These are phyloP conservation scores for Brenthis hecate DNA, from an alignment of 2,888 invertebrate species.

Conservation along the genomic window DNA sequence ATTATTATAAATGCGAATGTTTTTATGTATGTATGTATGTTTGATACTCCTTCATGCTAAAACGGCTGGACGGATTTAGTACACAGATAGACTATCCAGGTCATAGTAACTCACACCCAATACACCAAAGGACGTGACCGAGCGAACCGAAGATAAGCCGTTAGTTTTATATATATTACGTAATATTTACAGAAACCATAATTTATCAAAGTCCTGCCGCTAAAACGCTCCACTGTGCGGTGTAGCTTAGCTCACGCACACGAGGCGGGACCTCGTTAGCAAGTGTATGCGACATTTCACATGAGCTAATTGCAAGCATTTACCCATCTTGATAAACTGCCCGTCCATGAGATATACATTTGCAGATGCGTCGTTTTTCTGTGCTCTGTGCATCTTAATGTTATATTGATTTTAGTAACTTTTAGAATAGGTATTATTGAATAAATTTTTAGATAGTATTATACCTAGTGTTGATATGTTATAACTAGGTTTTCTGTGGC, in stretches of 20 bases:
- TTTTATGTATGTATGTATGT: too few species aligned
- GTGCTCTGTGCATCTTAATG: slow-evolving; percentile 15
- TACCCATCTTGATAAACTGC: slow-evolving; percentile 79
- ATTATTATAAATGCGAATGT: too few species aligned
- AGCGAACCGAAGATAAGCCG: too few species aligned
- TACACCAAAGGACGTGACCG: too few species aligned
- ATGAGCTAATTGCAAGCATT: slow-evolving; percentile 79
- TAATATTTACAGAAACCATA: neutral
- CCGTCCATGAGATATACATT: slow-evolving; percentile 56
- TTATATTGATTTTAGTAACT: neutral
- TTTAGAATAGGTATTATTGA: neutral
- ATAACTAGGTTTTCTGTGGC: too few species aligned
- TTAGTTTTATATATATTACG: neutral
- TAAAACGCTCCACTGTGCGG: slow-evolving; percentile 15
- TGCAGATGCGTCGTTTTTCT: slow-evolving; percentile 49
- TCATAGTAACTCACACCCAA: too few species aligned
- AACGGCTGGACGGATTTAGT: too few species aligned
- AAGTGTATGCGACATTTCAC: slow-evolving; percentile 80
- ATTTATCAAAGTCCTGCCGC: neutral
- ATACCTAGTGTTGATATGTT: too few species aligned
- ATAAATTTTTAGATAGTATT: too few species aligned
- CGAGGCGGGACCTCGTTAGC: slow-evolving; percentile 76
- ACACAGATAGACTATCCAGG: too few species aligned
- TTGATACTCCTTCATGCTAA: too few species aligned
- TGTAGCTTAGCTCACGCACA: slow-evolving; percentile 46